Base-by-base conservation (phyloP, 2,888 invertebrate genomes). In the Cryptocephalus moraei region DNA sequence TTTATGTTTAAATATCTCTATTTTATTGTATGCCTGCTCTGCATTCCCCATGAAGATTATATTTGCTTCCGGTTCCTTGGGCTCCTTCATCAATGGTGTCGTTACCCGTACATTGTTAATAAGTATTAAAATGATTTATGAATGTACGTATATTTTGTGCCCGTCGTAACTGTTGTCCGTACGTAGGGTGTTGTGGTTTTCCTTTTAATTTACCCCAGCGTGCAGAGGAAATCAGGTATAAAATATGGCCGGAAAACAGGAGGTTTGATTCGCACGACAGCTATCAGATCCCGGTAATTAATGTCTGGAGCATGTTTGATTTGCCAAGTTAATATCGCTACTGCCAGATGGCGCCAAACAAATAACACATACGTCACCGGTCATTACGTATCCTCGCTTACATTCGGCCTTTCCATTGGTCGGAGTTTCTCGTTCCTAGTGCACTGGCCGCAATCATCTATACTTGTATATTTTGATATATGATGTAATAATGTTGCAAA, bases 281-380 rank as follows among this genome's bases (percentile, higher is more conserved):
- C 62, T 60, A 66, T 66, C 62, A 63, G 62, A 65, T 66, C 61
- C 58, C 54, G 60, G 59, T 69, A 71, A 71, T 71, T 70, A 70
- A 69, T 70, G 70, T 69, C 68, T 63, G 65, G 63, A 55, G 66
- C 68, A 70, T 72, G 71, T 72, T 72, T 72, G 71, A 72, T 71
- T 72, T 71, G 68, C 67, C 69, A 69, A 72, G 71, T 72, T 72
- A 72, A 72, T 72, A 72, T 71, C 71, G 68, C 67, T 66, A 65
- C 62, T 63, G 66, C 71, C 72, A 72, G 70, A 69, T 72, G 73
- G 70, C 72, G 71, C 69, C 69, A 68, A 68, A 70, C 70, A 71
- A 71, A 71, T 70, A 70, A 69, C 70, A 69, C 68, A 69, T 69
- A 70, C 70, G 70, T 71, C 70, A 71, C 63, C 63, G 68, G 68